A percentile compares a stretch with the other conserved stretches of the same genome.
These are phyloP conservation scores for Cheilosia impressa DNA, from an alignment of 2,888 invertebrate species.

Conservation along the genomic window DNA sequence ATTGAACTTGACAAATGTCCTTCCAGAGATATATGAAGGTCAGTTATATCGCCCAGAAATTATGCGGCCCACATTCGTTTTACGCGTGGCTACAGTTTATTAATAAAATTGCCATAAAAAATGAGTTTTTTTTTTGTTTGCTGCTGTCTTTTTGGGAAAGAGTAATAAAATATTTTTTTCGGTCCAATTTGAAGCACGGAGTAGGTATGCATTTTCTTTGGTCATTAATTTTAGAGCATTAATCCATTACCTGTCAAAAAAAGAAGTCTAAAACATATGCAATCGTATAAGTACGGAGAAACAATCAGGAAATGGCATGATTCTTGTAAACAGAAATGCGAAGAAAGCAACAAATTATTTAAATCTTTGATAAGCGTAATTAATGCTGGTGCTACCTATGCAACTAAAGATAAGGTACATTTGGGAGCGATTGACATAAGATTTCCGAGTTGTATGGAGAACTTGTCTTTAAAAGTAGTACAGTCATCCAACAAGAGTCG, in stretches of 20 bases:
- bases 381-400: not conserved
- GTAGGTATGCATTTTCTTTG: too few species aligned
- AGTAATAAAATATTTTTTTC: not conserved
- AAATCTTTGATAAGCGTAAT: not conserved
- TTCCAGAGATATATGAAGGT: constrained; percentile 51
- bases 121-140: not conserved
- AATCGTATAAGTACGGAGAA: too few species aligned
- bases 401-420: not conserved
- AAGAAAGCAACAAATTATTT: not conserved
- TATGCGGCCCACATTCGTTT: constrained; percentile 6
- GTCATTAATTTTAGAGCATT: too few species aligned
- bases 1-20: constrained; percentile 19
- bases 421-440: not conserved
- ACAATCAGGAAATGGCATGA: not conserved
- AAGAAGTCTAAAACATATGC: too few species aligned
- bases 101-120: constrained; percentile 49
- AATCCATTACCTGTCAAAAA: too few species aligned
- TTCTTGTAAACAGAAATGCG: not conserved
- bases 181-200: not conserved
- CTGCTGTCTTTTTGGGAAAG: not conserved
- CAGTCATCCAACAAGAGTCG: not conserved
- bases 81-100: constrained; percentile 33
- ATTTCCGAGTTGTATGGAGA: not conserved
- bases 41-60: not conserved
- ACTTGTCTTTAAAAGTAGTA: not conserved